Conservation (phyloP, 2,113 vertebrate genomes). For the Sinocyclocheilus grahami region DNA sequence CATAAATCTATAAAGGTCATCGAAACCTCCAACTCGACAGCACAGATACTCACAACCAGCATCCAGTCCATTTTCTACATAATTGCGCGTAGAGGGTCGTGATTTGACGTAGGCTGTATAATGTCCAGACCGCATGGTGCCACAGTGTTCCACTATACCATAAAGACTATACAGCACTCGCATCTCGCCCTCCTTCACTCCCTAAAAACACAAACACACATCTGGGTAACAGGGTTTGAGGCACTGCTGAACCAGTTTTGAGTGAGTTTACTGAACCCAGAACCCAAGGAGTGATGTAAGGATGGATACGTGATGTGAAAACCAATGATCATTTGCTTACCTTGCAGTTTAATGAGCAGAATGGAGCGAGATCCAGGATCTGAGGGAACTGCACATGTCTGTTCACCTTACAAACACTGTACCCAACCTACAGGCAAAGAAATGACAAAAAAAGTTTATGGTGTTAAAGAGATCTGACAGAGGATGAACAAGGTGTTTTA, state of each 20-base stretch:
- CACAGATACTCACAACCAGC: not conserved
- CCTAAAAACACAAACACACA: constrained; percentile 69
- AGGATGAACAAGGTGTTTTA: constrained; percentile 58
- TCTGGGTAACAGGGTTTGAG: not conserved
- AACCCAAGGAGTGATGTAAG: not conserved
- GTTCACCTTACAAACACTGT: constrained; percentile 92
- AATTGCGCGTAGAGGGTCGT: constrained; percentile 69
- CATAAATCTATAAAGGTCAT: not conserved
- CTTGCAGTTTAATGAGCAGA: constrained; percentile 90
- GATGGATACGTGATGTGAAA: not conserved
- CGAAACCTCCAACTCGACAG: not conserved
- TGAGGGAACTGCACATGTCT: constrained; percentile 89
- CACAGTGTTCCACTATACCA: constrained; percentile 94
- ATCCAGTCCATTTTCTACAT: constrained; percentile 70
- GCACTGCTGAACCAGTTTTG: not conserved
- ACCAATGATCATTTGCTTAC: constrained; percentile 70
- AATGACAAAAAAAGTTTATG: not conserved
- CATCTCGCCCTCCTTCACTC: constrained; percentile 76
- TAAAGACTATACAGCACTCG: constrained; percentile 88
- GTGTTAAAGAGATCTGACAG: not conserved
- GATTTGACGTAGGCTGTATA: constrained; percentile 94
- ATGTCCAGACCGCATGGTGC: constrained; percentile 96
- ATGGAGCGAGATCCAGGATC: constrained; percentile 91
- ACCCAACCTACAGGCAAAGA: constrained; percentile 79
- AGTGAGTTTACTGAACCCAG: not conserved